Percentiles rank a stretch among this genome's conserved stretches.
phyloP scores from a whole-genome alignment of 2,113 vertebrate genomes.

The zebrafish (Danio rerio) region DNA sequence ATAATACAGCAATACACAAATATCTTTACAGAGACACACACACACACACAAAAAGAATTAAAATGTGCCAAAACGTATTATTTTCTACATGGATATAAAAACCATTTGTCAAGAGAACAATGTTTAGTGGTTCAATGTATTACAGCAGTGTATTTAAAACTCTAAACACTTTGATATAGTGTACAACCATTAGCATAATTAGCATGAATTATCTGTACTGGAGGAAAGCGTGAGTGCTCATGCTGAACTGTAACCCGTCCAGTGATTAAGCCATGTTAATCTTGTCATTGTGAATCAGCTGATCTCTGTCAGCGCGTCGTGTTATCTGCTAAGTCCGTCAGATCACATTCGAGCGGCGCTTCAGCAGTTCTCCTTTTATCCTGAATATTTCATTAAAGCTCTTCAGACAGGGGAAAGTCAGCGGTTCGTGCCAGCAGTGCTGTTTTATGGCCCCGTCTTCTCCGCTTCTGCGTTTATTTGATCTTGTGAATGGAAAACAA shows the following conservation, averaged over 20 bases:
- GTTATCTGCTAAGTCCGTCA: slow-evolving; percentile 52
- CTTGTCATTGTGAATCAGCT: slow-evolving; percentile 43
- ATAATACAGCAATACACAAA: too few species aligned
- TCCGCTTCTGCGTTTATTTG: slow-evolving; percentile 1
- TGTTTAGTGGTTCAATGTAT: too few species aligned
- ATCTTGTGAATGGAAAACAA: slow-evolving; percentile 23
- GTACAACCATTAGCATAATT: background rate
- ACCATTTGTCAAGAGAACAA: too few species aligned
- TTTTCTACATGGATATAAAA: too few species aligned
- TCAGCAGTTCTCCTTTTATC: slow-evolving; percentile 59
- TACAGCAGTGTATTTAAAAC: too few species aligned
- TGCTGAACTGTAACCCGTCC: background rate
- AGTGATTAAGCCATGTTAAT: slow-evolving; percentile 43
- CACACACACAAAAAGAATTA: too few species aligned
- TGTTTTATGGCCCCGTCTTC: background rate
- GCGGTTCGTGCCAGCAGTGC: slow-evolving; percentile 1
- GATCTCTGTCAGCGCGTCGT: slow-evolving; percentile 30
- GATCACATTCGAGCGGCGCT: slow-evolving; percentile 53
- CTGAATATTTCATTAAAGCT: slow-evolving; percentile 61
- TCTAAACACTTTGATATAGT: background rate
- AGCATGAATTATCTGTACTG: background rate
- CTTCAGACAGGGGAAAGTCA: slow-evolving; percentile 35
- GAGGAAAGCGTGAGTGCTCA: background rate
- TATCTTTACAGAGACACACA: too few species aligned
- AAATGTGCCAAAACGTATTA: too few species aligned